Evolutionary conservation across 2,113 vertebrate genomes (phyloP), one percentile per base, ranked within the genome.

Genomic region (Glaucidium brasilianum): DNA sequence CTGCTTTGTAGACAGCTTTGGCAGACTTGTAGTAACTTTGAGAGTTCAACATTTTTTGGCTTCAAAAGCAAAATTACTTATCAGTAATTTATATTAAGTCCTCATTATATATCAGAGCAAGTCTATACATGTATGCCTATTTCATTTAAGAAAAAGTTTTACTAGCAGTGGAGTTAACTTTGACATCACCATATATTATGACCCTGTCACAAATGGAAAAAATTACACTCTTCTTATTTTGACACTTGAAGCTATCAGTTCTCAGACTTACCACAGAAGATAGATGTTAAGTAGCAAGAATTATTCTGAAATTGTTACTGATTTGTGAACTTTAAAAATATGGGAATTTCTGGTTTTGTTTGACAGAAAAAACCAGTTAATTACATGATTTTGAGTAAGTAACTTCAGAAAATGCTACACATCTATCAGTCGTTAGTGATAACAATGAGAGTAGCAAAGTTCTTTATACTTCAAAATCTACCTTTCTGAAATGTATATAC

Each of bases 1-100:
- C 84, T 97, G 95, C 75, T 93, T 92, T 96, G 68, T 98, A 94
- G 87, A 90, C 47, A 85, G 62, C 67, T 88, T 90, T 98, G 97
- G 97, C 97, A 97, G 94, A 91, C 75, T 75, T 92, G 64, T 3
- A 95, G 83, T 96, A 83, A 91, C 87, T 94, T 94, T 80, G 60
- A 78, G 67, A 96, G 60, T 96, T 97, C 89, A 93, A 39, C 45
- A 83, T 37, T 32, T 83, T 97, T 87, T 97, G 92, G 53, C 94
- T 88, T 95, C 62, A 56, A 74, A 71, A 92, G 45, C 53, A 87
- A 94, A 93, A 87, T 93, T 78, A 81, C 43, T 88, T 93, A 90
- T 92, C 95, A 93, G 66, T 95, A 82, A 76, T 87, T 88, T 85
- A 62, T 85, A 92, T 88, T 58, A 92, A 67, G 23, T 73, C 62